Evolutionary conservation across 1,140 invertebrate species (phyloP).

Genomic region (Drosophila chauvacae): DNA sequence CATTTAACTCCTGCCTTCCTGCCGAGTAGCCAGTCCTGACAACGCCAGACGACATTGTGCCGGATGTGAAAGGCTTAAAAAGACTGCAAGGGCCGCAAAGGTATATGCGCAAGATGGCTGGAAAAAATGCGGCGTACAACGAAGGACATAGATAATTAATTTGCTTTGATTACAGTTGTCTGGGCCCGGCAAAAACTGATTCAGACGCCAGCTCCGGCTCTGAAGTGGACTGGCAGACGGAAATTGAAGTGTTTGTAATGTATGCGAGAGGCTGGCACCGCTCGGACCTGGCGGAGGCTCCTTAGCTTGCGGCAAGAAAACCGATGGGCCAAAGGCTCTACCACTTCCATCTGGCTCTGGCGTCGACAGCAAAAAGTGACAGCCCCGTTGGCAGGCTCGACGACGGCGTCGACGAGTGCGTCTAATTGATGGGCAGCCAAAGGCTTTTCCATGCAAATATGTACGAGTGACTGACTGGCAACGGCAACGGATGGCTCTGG

Average conservation of each 20-base stretch:
- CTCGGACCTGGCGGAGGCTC: not conserved
- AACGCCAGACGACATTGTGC: constrained; percentile 41
- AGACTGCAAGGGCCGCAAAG: constrained; percentile 14
- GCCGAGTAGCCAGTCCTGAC: constrained; percentile 31
- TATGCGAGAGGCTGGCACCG: constrained; percentile 32
- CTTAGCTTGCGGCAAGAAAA: constrained; percentile 26
- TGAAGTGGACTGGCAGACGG: constrained; percentile 55
- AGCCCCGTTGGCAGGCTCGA: constrained; percentile 29
- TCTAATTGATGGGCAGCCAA: constrained; percentile 72
- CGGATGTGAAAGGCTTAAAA: constrained; percentile 45
- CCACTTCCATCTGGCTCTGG: constrained; percentile 44
- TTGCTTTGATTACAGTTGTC: constrained; percentile 77
- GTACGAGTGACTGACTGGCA: constrained; percentile 1
- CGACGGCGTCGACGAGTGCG: constrained; percentile 38
- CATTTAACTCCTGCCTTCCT: constrained; percentile 55
- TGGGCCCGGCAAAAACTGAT: constrained; percentile 25
- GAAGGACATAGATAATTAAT: constrained; percentile 71
- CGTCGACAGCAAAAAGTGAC: constrained; percentile 57
- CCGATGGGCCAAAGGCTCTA: constrained; percentile 44
- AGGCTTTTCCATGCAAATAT: constrained; percentile 71
- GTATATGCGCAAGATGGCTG: constrained; percentile 19
- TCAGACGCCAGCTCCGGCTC: constrained; percentile 13
- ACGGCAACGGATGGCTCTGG: constrained; percentile 18
- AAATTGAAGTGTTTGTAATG: constrained; percentile 78
- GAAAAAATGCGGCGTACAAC: constrained; percentile 30